Base-by-base conservation (phyloP, 2,797 vertebrate species). In the Sebastes reedi region DNA sequence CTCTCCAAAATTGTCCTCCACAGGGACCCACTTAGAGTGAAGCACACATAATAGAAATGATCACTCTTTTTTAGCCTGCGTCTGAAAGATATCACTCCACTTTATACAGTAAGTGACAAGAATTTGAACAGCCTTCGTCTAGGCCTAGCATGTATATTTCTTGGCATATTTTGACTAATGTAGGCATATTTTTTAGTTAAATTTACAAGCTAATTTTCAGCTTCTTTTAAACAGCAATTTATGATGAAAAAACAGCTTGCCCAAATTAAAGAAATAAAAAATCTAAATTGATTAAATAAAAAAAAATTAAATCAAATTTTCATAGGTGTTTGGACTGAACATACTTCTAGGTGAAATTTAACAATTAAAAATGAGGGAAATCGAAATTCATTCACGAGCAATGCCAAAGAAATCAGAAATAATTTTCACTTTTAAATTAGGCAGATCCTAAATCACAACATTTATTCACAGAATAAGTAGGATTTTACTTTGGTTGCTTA, bases 1-100 rank as follows among this genome's bases (percentile, higher is more conserved):
- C 92, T 94, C 85, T 90, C 89, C 86, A 91, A 93, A 94, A 93
- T 92, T 92, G 92, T 94, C 91, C 89, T 93, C 94, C 91, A 86
- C 87, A 88, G 94, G 94, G 94, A 94, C 91, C 89, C 85, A 92
- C 92, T 93, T 94, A 93, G 88, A 93, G 79, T 80, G 87, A 90
- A 89, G 89, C 92, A 88, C 89, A 91, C 84, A 92, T 93, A 93
- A 93, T 91, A 89, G 89, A 89, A 91, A 94, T 94, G 91, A 95
- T 94, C 92, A 93, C 86, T 90, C 88, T 89, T 93, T 52, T 93
- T 93, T 85, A 89, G 78, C 77, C 59, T 88, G 83, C 82, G 82
- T 88, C 85, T 89, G 82, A 91, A 90, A 81, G 85, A 90, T 88
- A 88, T 91, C 83, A 73, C 82, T 83, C 65, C 80, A 79, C 84